Evolutionary conservation across 1,140 invertebrate genomes (phyloP), one percentile per base, ranked within the genome.

Genomic region (Aphidius gifuensis): DNA sequence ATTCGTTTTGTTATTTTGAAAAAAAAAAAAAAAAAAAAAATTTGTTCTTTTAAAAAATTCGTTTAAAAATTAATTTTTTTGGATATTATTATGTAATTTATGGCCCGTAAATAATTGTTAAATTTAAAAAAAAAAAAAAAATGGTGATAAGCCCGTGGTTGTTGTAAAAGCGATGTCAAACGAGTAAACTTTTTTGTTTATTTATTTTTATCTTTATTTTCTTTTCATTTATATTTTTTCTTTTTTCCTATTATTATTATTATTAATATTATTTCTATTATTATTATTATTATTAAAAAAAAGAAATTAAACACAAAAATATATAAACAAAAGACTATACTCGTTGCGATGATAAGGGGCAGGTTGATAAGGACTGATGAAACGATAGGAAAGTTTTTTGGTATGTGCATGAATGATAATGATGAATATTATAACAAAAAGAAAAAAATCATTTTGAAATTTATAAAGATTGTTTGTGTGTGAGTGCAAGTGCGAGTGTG

Each of bases 11-110:
- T 53, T 53, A 58, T 38, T 45, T 50, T 38, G 43, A 58, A 44
- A 47, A 4, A 55, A 39, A 46, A 5, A 46, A 50, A 48, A 45
- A 49, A 46, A 60, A 38, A 59, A 54, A 46, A 21, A 48, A 48
- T 51, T 44, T 48, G 73, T 32, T 32, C 23, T 32, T 32, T 32
- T 32, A 32, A 32, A 32, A 32, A 32, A 67, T 69, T 74, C 73
- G 75, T 75, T 76, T 71, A 77, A 68, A 71, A 55, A 53, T 77
- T 71, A 16, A 16, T 62, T 67, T 69, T 71, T 74, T 79, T 78
- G 77, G 77, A 3, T 69, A 73, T 79, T 79, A 76, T 79, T 3
- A 32, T 32, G 23, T 32, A 32, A 32, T 32, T 16, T 75, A 79
- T 79, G 77, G 75, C 71, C 74, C 72, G 76, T 77, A 74, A 73